Evolutionary conservation across 2,888 invertebrate species (phyloP).

Genomic region (Strigamia transsilvanica): DNA sequence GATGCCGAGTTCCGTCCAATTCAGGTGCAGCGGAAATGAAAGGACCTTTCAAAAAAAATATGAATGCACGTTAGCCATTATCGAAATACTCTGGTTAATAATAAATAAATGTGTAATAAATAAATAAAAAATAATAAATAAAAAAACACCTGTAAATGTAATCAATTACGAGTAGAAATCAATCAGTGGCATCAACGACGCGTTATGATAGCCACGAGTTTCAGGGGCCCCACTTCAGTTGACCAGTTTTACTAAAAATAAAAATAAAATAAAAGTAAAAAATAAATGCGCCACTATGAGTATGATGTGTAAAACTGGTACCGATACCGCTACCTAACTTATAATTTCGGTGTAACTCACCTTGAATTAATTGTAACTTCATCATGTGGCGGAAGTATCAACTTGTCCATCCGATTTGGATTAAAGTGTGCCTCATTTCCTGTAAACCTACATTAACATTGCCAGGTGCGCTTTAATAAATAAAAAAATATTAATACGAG

Average conservation of each 20-base stretch:
- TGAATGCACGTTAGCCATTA: not conserved
- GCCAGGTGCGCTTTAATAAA: not conserved
- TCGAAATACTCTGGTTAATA: not conserved
- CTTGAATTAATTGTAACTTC: constrained; percentile 4
- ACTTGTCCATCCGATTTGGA: not conserved
- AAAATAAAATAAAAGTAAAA: too few species aligned
- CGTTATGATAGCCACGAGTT: too few species aligned
- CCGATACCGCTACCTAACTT: too few species aligned
- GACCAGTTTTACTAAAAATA: too few species aligned
- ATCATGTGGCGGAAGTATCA: not conserved
- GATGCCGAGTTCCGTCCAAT: constrained; percentile 14
- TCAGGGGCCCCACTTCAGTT: too few species aligned
- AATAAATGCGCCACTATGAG: too few species aligned
- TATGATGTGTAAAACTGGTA: too few species aligned
- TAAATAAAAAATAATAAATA: too few species aligned
- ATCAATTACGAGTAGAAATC: too few species aligned
- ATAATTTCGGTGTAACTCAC: too few species aligned
- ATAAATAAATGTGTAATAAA: constrained; percentile 22
- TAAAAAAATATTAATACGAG: not conserved
- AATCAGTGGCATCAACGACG: too few species aligned
- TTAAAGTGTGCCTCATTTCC: not conserved
- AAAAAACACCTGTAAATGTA: constrained; percentile 2
- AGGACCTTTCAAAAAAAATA: not conserved
- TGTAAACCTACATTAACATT: not conserved
- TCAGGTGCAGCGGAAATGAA: constrained; percentile 21